Evolutionary conservation across 2,113 vertebrate species (phyloP), one percentile per base, ranked within the genome.

Genomic region (Lepus europaeus): DNA sequence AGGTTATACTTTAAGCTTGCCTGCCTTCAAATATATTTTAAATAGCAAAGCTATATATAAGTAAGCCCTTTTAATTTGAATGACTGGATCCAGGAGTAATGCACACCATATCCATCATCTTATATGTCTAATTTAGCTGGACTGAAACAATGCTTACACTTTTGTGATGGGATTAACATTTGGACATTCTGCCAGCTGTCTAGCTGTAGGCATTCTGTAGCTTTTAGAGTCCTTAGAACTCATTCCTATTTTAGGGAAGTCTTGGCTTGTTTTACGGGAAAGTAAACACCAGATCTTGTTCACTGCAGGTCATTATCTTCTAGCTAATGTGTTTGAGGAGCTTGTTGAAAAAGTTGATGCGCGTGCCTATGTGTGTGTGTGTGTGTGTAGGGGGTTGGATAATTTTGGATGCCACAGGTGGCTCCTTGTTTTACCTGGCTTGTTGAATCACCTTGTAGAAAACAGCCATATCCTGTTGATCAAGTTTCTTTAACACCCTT

Each of bases 11-110:
- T 88, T 61, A 78, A 94, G 23, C 33, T 87, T 82, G n/a, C 51
- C 25, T 78, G 90, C 64, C 33, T 95, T 81, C 82, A 90, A 70
- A 63, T 90, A 87, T 49, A 33, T 89, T 86, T 94, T 87, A 77
- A 93, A 90, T 68, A 74, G 64, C 49, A 79, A 76, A 89, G n/a
- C 51, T 63, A 16, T 76, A 51, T 29, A 49, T 86, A 94, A 95
- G 79, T 31, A 29, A 91, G 36, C 63, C 20, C 9, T 2, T 88
- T 95, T 82, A 73, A 68, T 88, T 95, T 61, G 49, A 82, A 87
- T 72, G 64, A 91, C 70, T 83, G 33, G 51, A 49, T 72, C 63
- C 4, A 49, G 33, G 29, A 66, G n/a, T 61, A 79, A 74, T 66
- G 27, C 36, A 39, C 61, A 27, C 33, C 39, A 76, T 70, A 77